phyloP scores from a whole-genome alignment of 2,888 invertebrate species.

The Drosophila rellima region DNA sequence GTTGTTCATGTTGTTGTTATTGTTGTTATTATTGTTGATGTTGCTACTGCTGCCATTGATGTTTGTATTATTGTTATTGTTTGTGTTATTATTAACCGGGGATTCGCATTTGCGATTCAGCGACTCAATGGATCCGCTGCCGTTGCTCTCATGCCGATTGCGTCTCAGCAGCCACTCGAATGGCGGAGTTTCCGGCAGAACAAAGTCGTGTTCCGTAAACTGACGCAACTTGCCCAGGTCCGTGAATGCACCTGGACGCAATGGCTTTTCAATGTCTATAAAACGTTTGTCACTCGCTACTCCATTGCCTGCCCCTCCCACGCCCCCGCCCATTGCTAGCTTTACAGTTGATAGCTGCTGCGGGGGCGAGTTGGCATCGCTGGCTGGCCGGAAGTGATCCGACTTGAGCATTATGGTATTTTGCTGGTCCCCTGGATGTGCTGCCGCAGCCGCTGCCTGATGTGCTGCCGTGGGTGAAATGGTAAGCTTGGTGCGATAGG shows the following conservation, averaged over 20 bases:
- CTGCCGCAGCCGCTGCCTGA: slow-evolving; percentile 87
- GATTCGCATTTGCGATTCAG: slow-evolving; percentile 77
- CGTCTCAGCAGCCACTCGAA: slow-evolving; percentile 87
- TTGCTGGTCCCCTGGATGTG: slow-evolving; percentile 80
- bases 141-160: slow-evolving; percentile 75
- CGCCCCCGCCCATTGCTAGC: slow-evolving; percentile 84
- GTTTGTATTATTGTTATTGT: slow-evolving; percentile 58
- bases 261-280: slow-evolving; percentile 90
- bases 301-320: slow-evolving; percentile 72
- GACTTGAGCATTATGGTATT: slow-evolving; percentile 94
- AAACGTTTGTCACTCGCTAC: slow-evolving; percentile 88
- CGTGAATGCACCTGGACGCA: slow-evolving; percentile 92
- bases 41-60: slow-evolving; percentile 59
- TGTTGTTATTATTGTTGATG: slow-evolving; percentile 38
- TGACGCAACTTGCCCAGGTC: slow-evolving; percentile 88
- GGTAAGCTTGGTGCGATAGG: slow-evolving; percentile 96
- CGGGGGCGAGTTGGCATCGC: slow-evolving; percentile 52
- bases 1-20: slow-evolving; percentile 58
- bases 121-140: slow-evolving; percentile 78
- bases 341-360: slow-evolving; percentile 87
- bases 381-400: slow-evolving; percentile 91
- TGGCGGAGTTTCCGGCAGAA: slow-evolving; percentile 89
- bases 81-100: slow-evolving; percentile 60
- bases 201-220: slow-evolving; percentile 87
- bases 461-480: slow-evolving; percentile 91